These are phyloP conservation scores for Copsychus sechellarum DNA, from an alignment of 2,113 vertebrate species.

Conservation along the genomic window DNA sequence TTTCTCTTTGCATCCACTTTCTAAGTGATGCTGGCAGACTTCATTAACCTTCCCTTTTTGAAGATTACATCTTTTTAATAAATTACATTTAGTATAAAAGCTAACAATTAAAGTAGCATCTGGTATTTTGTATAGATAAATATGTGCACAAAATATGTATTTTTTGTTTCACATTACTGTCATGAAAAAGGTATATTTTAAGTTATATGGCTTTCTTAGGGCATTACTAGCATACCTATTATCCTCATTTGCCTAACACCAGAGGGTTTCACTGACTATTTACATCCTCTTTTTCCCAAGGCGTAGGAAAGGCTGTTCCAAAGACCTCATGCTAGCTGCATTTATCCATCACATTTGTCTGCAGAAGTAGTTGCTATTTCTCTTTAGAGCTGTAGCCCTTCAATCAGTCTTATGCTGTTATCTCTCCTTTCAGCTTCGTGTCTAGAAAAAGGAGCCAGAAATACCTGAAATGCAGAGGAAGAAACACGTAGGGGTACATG, in stretches of 20 bases:
- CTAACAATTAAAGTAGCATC: not conserved
- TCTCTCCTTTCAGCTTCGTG: not conserved
- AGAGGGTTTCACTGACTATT: not conserved
- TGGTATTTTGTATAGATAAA: not conserved
- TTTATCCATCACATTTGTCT: not conserved
- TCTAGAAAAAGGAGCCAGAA: not conserved
- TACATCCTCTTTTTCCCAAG: not conserved
- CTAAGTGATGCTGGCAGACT: not conserved
- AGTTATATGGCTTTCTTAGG: not conserved
- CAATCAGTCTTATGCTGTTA: not conserved
- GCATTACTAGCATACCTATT: not conserved
- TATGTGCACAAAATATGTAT: not conserved
- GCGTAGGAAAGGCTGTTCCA: not conserved
- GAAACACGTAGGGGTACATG: fast-evolving
- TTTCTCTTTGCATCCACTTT: not conserved
- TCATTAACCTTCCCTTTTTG: not conserved
- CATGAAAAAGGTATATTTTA: not conserved
- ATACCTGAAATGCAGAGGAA: not conserved
- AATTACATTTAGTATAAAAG: not conserved
- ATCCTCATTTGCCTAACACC: not conserved
- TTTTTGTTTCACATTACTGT: not conserved
- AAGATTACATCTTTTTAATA: not conserved
- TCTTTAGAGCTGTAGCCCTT: not conserved
- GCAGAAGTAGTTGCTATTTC: not conserved
- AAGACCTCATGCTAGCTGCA: not conserved